phyloP scores from a whole-genome alignment of 2,797 vertebrate species.

The Craterocephalus amniculus region DNA sequence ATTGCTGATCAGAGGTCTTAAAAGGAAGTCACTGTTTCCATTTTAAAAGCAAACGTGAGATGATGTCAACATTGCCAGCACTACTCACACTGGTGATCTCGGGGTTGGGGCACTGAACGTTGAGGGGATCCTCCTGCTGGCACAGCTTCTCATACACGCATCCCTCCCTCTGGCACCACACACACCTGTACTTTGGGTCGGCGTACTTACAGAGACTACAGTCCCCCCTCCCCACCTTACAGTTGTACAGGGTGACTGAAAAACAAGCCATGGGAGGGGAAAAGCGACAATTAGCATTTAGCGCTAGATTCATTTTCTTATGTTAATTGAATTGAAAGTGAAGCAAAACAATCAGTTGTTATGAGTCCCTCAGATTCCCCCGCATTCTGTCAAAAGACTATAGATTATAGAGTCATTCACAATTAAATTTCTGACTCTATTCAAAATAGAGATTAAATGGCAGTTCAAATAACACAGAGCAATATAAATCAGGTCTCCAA shows the following conservation, averaged over 20 bases:
- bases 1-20: slow-evolving; percentile 36
- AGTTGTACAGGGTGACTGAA: slow-evolving; percentile 95
- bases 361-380: neutral
- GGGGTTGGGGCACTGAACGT: slow-evolving; percentile 86
- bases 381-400: slow-evolving; percentile 29
- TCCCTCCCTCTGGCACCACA: slow-evolving; percentile 90
- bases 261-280: neutral
- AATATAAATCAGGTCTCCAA: slow-evolving; percentile 44
- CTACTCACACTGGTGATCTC: slow-evolving; percentile 84
- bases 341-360: neutral
- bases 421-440: slow-evolving; percentile 39
- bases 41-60: slow-evolving; percentile 28
- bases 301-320: neutral
- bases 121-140: slow-evolving; percentile 52
- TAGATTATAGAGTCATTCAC: slow-evolving; percentile 25
- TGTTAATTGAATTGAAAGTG: slow-evolving; percentile 9
- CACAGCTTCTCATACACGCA: slow-evolving; percentile 90
- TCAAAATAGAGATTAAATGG: slow-evolving; percentile 43
- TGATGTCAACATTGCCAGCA: neutral
- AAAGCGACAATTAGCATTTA: neutral
- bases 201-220: slow-evolving; percentile 95
- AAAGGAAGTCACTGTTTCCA: slow-evolving; percentile 7
- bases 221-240: slow-evolving; percentile 91
- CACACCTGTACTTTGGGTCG: slow-evolving; percentile 83
- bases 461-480: slow-evolving; percentile 30